Conservation (phyloP, 2,888 invertebrate genomes). For the Pseudoips prasinana region DNA sequence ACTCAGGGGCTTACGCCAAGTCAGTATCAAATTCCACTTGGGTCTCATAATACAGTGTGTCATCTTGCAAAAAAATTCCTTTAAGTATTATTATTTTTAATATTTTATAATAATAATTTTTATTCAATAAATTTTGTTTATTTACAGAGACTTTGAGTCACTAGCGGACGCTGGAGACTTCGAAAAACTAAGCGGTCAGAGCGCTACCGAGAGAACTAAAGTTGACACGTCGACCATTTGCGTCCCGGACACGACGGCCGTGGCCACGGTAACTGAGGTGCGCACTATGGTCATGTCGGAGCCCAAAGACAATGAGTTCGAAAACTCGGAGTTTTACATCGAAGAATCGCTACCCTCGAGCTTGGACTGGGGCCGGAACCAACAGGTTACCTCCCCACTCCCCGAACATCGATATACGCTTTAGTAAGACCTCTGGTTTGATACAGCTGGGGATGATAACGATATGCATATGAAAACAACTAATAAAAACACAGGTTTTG, state of each 20-base stretch:
- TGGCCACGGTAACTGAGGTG: slow-evolving; percentile 83
- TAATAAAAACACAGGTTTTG: too few relatives aligned
- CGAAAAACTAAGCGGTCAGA: slow-evolving; percentile 87
- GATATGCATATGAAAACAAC: too few relatives aligned
- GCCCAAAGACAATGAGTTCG: slow-evolving; percentile 81
- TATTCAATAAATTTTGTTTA: too few relatives aligned
- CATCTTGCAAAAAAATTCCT: too few relatives aligned
- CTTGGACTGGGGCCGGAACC: slow-evolving; percentile 85
- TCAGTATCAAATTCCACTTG: too few relatives aligned
- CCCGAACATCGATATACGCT: slow-evolving; percentile 13
- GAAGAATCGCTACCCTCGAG: slow-evolving; percentile 94
- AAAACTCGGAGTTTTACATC: slow-evolving; percentile 92
- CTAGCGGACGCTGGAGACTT: slow-evolving; percentile 92
- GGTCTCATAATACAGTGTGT: too few relatives aligned
- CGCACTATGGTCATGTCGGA: slow-evolving; percentile 56
- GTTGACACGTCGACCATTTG: slow-evolving; percentile 65
- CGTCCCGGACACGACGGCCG: slow-evolving; percentile 75
- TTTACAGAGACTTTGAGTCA: slow-evolving; percentile 87
- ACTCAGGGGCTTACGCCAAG: too few relatives aligned
- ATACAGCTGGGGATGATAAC: too few relatives aligned
- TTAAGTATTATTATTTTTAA: too few relatives aligned
- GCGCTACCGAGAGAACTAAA: slow-evolving; percentile 65
- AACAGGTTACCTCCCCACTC: slow-evolving; percentile 61
- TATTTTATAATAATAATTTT: too few relatives aligned
- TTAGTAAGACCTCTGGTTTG: slow-evolving; percentile 21